Conservation (phyloP, 2,113 vertebrate genomes). For the Rhabdornis inornatus region DNA sequence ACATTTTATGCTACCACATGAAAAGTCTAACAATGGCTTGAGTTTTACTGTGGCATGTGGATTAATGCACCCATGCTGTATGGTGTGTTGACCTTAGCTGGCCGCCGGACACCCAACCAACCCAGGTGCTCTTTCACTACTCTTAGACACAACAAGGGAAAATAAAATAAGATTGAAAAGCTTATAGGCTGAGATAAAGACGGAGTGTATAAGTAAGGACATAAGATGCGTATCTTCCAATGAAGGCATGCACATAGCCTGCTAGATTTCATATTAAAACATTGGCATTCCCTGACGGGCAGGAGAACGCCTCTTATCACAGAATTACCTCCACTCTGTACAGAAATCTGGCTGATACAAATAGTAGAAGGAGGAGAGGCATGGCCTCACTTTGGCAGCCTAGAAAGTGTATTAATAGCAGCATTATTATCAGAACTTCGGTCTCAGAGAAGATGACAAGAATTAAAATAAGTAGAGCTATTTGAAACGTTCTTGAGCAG, state of each 20-base stretch:
- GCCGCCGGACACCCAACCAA: no score
- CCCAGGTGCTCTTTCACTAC: neutral
- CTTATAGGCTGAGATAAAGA: neutral
- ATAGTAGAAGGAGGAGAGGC: neutral
- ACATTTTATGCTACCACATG: neutral
- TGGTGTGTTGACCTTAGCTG: neutral
- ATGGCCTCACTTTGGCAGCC: neutral
- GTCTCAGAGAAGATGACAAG: neutral
- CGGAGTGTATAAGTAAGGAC: neutral
- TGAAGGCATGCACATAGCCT: neutral
- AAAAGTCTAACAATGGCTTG: neutral
- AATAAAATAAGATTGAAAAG: neutral
- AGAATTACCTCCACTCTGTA: neutral
- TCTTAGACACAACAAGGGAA: neutral
- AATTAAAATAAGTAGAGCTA: neutral
- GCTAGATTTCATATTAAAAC: neutral
- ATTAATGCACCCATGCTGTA: neutral
- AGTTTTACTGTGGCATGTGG: neutral
- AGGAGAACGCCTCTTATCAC: neutral
- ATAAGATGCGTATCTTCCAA: no score
- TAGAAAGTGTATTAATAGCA: neutral
- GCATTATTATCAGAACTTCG: neutral
- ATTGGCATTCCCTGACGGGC: neutral
- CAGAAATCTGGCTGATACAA: neutral
- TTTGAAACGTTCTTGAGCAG: neutral